Conservation (phyloP, 2,113 vertebrate species). For the Amazona vittata region DNA sequence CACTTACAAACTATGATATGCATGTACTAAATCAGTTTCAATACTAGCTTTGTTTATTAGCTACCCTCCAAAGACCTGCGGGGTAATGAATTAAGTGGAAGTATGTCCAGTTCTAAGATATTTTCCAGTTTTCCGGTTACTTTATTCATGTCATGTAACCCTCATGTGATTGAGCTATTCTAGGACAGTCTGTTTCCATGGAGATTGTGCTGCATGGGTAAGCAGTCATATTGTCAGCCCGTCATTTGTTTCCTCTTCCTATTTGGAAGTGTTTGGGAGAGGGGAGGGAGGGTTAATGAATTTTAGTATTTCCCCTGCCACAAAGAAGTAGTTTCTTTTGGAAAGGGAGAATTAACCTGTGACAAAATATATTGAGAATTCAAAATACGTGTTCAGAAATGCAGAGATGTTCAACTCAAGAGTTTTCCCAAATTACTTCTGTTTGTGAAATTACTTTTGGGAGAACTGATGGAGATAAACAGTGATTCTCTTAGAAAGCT, state of each 20-base stretch:
- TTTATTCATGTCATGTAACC: slow-evolving; percentile 64
- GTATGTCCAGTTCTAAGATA: not conserved
- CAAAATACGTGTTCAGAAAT: not conserved
- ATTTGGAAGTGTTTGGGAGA: not conserved
- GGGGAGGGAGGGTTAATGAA: not conserved
- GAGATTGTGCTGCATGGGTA: slow-evolving; percentile 43
- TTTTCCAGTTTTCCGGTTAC: slow-evolving; percentile 52
- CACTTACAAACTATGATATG: not conserved
- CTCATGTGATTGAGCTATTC: slow-evolving; percentile 61
- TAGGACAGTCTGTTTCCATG: slow-evolving; percentile 63
- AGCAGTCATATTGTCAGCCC: slow-evolving; percentile 37
- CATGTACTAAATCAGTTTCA: not conserved
- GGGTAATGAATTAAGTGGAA: not conserved
- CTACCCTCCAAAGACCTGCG: not conserved
- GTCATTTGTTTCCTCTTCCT: slow-evolving; percentile 59
- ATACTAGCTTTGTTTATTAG: not conserved
- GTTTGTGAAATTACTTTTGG: not conserved
- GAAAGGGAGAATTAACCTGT: not conserved
- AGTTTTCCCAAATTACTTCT: slow-evolving; percentile 1
- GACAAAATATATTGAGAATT: not conserved
- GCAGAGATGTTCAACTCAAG: not conserved
- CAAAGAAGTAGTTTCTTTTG: not conserved
- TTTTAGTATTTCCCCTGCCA: not conserved
- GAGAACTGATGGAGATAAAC: not conserved
- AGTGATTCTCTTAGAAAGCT: not conserved